These are phyloP conservation scores for Diabrotica undecimpunctata DNA, from an alignment of 1,140 invertebrate genomes.

Conservation along the genomic window DNA sequence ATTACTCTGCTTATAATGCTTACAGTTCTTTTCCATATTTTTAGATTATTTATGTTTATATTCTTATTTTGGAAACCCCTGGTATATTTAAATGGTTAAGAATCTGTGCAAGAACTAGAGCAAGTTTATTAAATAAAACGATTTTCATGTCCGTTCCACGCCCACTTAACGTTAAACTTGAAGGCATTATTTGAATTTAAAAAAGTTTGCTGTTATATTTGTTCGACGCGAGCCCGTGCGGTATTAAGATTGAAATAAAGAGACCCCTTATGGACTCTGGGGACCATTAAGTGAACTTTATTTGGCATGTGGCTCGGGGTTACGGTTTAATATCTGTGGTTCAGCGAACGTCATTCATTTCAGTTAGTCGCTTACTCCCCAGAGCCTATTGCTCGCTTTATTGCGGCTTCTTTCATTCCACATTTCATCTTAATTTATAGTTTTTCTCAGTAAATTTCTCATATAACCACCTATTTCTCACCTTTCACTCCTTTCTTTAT, in stretches of 20 bases:
- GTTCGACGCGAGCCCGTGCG: neutral
- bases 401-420: slow-evolving; percentile 29
- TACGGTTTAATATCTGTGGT: slow-evolving; percentile 47
- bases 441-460: slow-evolving; percentile 16
- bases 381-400: slow-evolving; percentile 38
- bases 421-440: slow-evolving; percentile 30
- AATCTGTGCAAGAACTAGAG: neutral
- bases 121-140: neutral
- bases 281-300: slow-evolving; percentile 45
- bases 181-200: slow-evolving; percentile 10
- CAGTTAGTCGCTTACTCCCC: slow-evolving; percentile 41
- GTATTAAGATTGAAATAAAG: slow-evolving; percentile 30
- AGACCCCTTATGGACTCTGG: slow-evolving; percentile 33
- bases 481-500: neutral
- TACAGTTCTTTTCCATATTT: no score
- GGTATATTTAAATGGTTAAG: no score
- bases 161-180: neutral
- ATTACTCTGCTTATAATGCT: no score
- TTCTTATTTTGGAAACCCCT: no score
- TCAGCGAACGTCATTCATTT: slow-evolving; percentile 47
- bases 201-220: slow-evolving; percentile 8
- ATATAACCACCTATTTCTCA: slow-evolving; percentile 10
- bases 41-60: no score
- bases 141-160: neutral
- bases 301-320: slow-evolving; percentile 43